phyloP scores from a whole-genome alignment of 1,140 invertebrate species.

The Ceratitis capitata region DNA sequence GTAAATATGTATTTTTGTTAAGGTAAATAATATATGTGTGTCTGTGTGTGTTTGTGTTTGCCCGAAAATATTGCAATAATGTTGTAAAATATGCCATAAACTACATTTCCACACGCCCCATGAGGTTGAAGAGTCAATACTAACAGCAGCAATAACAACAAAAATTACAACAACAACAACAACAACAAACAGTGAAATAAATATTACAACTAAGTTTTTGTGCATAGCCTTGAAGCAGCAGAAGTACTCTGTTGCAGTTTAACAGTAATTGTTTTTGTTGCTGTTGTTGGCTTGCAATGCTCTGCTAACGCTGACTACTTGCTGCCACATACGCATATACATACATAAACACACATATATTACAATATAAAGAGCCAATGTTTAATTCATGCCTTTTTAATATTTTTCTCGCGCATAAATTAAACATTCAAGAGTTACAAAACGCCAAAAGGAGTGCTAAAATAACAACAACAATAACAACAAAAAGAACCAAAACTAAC shows the following conservation, averaged over 20 bases:
- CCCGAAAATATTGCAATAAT: neutral
- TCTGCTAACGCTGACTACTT: neutral
- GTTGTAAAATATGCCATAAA: slow-evolving; percentile 20
- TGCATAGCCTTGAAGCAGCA: slow-evolving; percentile 1
- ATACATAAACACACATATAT: no score
- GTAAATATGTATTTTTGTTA: no score
- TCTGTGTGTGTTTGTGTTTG: neutral
- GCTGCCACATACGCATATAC: neutral
- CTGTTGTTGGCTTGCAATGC: neutral
- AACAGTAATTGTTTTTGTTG: neutral
- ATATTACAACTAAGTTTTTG: neutral
- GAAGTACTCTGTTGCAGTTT: neutral
- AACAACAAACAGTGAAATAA: neutral
- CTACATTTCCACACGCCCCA: neutral
- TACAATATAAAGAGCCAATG: neutral
- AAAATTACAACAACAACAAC: neutral
- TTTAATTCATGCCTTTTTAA: slow-evolving; percentile 33
- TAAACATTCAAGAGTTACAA: slow-evolving; percentile 1
- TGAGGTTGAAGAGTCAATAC: neutral
- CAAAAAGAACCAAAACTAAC: neutral
- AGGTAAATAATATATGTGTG: no score
- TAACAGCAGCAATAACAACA: neutral
- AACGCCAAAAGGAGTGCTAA: slow-evolving; percentile 11
- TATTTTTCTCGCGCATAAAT: slow-evolving; percentile 37
- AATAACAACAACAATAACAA: neutral